Base-by-base conservation (phyloP, 2,888 invertebrate genomes). In the Erebia aethiops region DNA sequence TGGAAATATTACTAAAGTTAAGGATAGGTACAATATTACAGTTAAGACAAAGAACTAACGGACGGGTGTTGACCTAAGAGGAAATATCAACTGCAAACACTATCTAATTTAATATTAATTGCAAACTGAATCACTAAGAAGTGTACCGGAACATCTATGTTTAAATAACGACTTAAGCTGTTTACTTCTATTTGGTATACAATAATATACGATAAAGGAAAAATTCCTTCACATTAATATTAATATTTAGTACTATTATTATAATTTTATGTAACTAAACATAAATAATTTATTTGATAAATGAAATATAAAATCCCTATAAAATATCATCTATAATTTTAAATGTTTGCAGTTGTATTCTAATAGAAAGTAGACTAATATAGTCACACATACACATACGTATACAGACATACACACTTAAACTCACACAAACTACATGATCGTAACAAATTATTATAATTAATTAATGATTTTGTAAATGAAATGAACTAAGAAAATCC, bases 51-150 rank as follows among this genome's bases (percentile, higher is more conserved):
- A 87, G 83, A 83, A 75, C 87, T 90, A 89, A 82, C 88, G 91
- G 91, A 91, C 91, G 91, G 91, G 91, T 85, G 80, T 81, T 84
- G 87, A 90, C 83, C 84, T 85, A 88, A 78, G 75, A 69, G 76
- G 80, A 74, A 78, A 78, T 74, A 77, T 73, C 80, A 80, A 81
- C 84, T 85, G 86, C 85, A 83, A 76, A 81, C 78, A 74, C n/a
- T 56, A 67, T 35, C 7, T 16, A 58, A 21, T 13, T 18, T 18
- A 51, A 52, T 52, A 10, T 52, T 58, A n/a, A 51, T 60, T 56
- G 11, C 1, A 11, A 11, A 56, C 18, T 57, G 7, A 57, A 57
- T 57, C 11, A 21, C 4, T 57, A 21, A 26, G 13, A 10, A 57
- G 11, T 21, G 13, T 9, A 13, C 21, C 11, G 13, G 5, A 56